These are phyloP conservation scores for Trichosurus vulpecula DNA, from an alignment of 2,797 vertebrate genomes.

Conservation along the genomic window DNA sequence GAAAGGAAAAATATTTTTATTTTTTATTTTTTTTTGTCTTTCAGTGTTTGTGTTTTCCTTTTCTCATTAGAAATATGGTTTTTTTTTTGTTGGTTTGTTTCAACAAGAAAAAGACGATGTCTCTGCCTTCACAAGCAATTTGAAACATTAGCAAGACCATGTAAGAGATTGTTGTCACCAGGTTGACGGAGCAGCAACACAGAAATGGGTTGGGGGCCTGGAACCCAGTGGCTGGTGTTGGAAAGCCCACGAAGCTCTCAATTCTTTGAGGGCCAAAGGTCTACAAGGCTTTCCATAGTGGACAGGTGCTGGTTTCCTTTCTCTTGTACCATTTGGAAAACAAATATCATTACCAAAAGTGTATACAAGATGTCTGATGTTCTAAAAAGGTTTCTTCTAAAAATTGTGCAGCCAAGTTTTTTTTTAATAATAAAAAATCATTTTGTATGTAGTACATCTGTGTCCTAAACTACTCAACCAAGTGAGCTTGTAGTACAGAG, in stretches of 20 bases:
- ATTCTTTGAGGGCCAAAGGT: constrained; percentile 4
- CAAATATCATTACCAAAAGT: not conserved
- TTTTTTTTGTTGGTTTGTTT: not conserved
- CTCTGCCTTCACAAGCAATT: not conserved
- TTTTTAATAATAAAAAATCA: constrained; percentile 77
- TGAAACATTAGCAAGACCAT: not conserved
- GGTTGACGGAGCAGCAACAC: not conserved
- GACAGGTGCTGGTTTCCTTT: not conserved
- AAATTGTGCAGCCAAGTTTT: constrained; percentile 34
- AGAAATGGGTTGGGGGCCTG: not conserved
- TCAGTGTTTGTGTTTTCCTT: not conserved
- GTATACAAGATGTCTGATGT: not conserved
- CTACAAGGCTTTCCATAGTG: not conserved
- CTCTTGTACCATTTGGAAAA: not conserved
- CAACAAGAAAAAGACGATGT: constrained; percentile 9
- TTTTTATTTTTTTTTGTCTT: not conserved
- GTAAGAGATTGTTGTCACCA: not conserved
- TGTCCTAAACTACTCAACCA: not conserved
- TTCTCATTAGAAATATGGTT: not conserved
- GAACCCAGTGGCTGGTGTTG: not conserved
- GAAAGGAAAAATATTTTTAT: rapidly evolving
- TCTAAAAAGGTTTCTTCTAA: constrained; percentile 6
- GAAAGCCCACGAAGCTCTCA: not conserved
- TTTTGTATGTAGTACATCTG: constrained; percentile 64
- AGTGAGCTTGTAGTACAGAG: not conserved